These are phyloP conservation scores for Pediacus dermestoides DNA, from an alignment of 2,888 invertebrate genomes.

Conservation along the genomic window DNA sequence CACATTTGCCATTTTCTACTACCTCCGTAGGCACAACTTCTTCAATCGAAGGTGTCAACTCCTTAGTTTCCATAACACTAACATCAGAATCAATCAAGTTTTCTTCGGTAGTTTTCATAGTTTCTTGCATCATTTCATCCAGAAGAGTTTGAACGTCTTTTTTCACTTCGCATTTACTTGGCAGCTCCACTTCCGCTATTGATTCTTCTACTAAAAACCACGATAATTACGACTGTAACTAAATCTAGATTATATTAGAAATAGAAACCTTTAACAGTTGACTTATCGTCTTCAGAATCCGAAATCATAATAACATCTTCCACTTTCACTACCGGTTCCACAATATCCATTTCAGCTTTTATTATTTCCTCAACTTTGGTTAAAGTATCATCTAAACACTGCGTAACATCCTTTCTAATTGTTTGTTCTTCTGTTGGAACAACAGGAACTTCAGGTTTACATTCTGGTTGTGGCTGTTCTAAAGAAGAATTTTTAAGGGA, in stretches of 20 bases:
- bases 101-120: constrained; percentile 44
- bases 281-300: constrained; percentile 34
- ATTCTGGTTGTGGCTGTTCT: too few relatives aligned
- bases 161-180: constrained; percentile 8
- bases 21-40: constrained; percentile 26
- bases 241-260: too few relatives aligned
- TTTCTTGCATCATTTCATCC: constrained; percentile 52
- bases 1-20: constrained; percentile 11
- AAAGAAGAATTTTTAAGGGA: constrained; percentile 23
- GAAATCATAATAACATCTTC: constrained; percentile 32
- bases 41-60: too few relatives aligned
- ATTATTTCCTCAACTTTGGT: constrained; percentile 19
- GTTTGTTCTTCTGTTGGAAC: constrained; percentile 11
- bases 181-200: background rate
- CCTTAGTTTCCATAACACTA: constrained; percentile 32
- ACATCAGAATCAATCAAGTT: constrained; percentile 41
- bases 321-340: constrained; percentile 11
- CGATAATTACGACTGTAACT: too few relatives aligned
- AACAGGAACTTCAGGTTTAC: too few relatives aligned
- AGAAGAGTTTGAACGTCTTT: constrained; percentile 35
- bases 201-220: background rate
- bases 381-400: constrained; percentile 26
- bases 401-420: constrained; percentile 20
- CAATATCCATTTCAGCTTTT: constrained; percentile 8
- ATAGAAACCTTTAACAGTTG: constrained; percentile 3